Percentiles rank a stretch among this genome's conserved stretches.
phyloP scores from a whole-genome alignment of 30 jellyfish, hydroid and myxozoan species.

The Nemopilema nomurai region DNA sequence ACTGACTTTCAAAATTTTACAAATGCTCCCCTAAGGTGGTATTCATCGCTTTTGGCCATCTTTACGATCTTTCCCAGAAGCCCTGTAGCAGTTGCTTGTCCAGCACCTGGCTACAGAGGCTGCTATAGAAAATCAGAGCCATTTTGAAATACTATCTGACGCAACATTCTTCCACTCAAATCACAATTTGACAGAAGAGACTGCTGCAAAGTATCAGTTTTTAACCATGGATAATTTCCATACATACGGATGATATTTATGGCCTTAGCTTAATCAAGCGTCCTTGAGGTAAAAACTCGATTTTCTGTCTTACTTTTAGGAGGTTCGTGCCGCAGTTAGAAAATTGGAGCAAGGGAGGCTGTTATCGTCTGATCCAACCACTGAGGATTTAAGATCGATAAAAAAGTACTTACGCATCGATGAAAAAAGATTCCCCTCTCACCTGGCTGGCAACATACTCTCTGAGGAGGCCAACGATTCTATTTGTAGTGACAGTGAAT shows the following conservation, averaged over 20 bases:
- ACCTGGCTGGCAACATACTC: background rate
- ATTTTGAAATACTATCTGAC: no score
- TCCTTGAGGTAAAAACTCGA: background rate
- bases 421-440: background rate
- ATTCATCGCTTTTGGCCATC: no score
- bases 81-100: no score
- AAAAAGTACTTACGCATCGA: background rate
- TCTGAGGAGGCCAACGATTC: conserved; percentile 25
- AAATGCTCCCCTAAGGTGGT: no score
- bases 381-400: background rate
- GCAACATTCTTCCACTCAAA: no score
- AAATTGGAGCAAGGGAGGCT: background rate
- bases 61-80: no score
- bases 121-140: no score
- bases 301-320: conserved; percentile 5
- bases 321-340: conserved; percentile 63
- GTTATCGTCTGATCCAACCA: background rate
- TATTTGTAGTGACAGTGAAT: conserved; percentile 62
- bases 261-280: background rate
- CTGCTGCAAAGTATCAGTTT: no score
- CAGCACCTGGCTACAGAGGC: no score
- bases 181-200: no score
- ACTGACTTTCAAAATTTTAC: background rate
- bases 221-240: no score
- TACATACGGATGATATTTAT: background rate